Conservation (phyloP, 2,113 vertebrate genomes). For the Turdus rufiventris region DNA sequence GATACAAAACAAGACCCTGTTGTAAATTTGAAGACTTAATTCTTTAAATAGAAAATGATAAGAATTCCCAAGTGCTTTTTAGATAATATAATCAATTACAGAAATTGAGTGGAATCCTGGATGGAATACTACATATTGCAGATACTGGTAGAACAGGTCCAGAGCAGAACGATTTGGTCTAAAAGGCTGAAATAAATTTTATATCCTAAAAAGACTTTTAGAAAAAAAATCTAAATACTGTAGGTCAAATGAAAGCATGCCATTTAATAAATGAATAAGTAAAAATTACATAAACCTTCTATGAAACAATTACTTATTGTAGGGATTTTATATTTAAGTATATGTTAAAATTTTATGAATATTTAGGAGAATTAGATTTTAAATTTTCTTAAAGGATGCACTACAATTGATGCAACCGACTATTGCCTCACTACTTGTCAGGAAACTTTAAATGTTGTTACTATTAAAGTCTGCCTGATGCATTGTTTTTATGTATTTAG, state of each 20-base stretch:
- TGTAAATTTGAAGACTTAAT: neutral
- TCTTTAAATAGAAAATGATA: neutral
- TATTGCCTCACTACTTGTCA: neutral
- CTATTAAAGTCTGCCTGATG: neutral
- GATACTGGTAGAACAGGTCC: neutral
- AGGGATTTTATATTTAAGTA: neutral
- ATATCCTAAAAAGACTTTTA: neutral
- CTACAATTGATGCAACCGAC: neutral
- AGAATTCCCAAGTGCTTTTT: neutral
- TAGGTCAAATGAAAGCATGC: neutral
- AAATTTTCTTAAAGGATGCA: neutral
- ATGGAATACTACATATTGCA: neutral
- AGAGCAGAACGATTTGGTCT: neutral
- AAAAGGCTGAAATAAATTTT: neutral
- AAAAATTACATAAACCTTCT: neutral
- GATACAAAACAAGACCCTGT: neutral
- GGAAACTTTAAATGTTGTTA: neutral
- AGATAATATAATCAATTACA: neutral
- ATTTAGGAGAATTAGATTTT: neutral
- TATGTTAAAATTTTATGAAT: neutral
- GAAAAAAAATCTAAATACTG: neutral
- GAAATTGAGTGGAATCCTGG: neutral
- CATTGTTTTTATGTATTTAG: neutral
- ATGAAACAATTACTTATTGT: neutral
- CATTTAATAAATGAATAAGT: neutral